These are phyloP conservation scores for Cistogaster globosa DNA, from an alignment of 2,888 invertebrate species.

Conservation along the genomic window DNA sequence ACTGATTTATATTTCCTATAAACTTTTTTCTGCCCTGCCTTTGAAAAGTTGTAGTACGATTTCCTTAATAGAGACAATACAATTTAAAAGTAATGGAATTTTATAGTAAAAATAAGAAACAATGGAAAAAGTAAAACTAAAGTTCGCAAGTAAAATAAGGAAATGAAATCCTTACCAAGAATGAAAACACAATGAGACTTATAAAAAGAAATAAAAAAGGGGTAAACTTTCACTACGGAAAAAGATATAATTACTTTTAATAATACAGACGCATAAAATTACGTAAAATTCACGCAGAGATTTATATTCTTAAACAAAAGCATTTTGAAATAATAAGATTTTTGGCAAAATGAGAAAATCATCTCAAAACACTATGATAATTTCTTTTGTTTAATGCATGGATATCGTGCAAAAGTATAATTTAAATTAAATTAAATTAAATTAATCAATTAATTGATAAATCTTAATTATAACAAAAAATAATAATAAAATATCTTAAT, in stretches of 20 bases:
- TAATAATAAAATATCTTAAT: too few relatives aligned
- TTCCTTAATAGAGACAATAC: not conserved
- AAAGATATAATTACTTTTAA: not conserved
- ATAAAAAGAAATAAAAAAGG: not conserved
- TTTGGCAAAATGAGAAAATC: not conserved
- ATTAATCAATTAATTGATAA: too few relatives aligned
- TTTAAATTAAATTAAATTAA: too few relatives aligned
- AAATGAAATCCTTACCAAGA: constrained; percentile 7
- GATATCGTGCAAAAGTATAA: too few relatives aligned
- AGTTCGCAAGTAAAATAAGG: not conserved
- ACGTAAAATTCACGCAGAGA: not conserved
- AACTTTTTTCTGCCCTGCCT: not conserved
- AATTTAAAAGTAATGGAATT: not conserved
- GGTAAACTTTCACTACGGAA: not conserved
- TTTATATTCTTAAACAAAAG: constrained; percentile 18
- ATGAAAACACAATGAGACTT: not conserved
- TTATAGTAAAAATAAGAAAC: not conserved
- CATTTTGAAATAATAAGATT: constrained; percentile 16
- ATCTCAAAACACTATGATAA: too few relatives aligned
- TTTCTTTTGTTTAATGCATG: too few relatives aligned
- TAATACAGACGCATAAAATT: not conserved
- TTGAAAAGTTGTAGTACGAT: not conserved
- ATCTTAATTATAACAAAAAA: too few relatives aligned
- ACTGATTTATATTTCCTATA: not conserved
- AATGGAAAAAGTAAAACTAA: not conserved